A percentile compares a stretch with the other conserved stretches of the same genome.
phyloP scores from a whole-genome alignment of 2,113 vertebrate genomes.

The Corythoichthys intestinalis region DNA sequence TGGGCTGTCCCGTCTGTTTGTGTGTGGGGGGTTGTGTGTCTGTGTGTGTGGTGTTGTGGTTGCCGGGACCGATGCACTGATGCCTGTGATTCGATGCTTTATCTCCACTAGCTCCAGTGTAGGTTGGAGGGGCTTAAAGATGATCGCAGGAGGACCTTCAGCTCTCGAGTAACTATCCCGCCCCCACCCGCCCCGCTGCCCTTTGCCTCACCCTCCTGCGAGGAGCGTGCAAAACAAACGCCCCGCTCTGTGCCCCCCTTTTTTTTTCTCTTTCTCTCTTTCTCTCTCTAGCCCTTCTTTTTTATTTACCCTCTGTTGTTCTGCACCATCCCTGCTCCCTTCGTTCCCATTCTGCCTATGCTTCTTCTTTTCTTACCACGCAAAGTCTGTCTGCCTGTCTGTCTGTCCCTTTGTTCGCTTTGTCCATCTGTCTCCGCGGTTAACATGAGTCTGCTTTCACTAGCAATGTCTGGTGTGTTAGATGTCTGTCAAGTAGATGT shows the following conservation, averaged over 20 bases:
- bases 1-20: slow-evolving; percentile 44
- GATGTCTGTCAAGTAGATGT: slow-evolving; percentile 65
- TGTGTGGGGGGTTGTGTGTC: slow-evolving; percentile 57
- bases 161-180: slow-evolving; percentile 99
- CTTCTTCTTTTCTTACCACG: slow-evolving; percentile 42
- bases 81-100: slow-evolving; percentile 76
- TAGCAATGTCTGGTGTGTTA: slow-evolving; percentile 71
- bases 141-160: slow-evolving; percentile 99
- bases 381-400: slow-evolving; percentile 35
- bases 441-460: slow-evolving; percentile 61
- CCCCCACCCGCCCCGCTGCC: slow-evolving; percentile 55
- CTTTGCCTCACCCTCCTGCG: slow-evolving; percentile 46
- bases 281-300: slow-evolving; percentile 51
- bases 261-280: slow-evolving; percentile 63
- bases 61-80: slow-evolving; percentile 76
- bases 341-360: slow-evolving; percentile 29
- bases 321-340: slow-evolving; percentile 11
- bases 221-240: slow-evolving; percentile 85
- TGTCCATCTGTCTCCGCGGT: slow-evolving; percentile 46
- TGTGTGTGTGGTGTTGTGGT: slow-evolving; percentile 69
- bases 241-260: slow-evolving; percentile 79
- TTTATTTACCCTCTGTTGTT: slow-evolving; percentile 18
- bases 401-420: slow-evolving; percentile 25
- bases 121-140: slow-evolving; percentile 99
- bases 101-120: slow-evolving; percentile 97